Evolutionary conservation across 2,797 vertebrate genomes (phyloP).

Genomic region (Eurystomus glaucurus): DNA sequence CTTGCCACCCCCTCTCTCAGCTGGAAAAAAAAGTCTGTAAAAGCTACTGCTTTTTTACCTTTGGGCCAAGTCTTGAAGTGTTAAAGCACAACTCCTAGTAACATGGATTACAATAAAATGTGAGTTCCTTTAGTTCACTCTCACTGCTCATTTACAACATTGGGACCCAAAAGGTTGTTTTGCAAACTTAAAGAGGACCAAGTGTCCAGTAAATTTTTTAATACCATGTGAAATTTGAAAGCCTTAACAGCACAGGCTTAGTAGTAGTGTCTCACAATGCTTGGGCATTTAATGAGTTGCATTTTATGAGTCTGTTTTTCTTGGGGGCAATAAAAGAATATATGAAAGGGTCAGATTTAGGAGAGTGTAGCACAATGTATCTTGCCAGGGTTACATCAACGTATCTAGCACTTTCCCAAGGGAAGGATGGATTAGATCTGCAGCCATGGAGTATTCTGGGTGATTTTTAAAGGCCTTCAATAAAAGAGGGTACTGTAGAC

Average conservation of each 20-base stretch:
- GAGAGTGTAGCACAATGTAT: constrained; percentile 5
- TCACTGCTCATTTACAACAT: constrained; percentile 60
- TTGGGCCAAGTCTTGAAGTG: constrained; percentile 47
- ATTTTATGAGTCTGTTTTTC: constrained; percentile 75
- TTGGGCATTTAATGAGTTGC: constrained; percentile 65
- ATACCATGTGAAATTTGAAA: constrained; percentile 73
- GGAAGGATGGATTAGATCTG: constrained; percentile 41
- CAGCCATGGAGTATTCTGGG: constrained; percentile 1
- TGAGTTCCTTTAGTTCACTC: constrained; percentile 61
- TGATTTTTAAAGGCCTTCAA: constrained; percentile 42
- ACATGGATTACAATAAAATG: constrained; percentile 62
- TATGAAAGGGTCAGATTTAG: constrained; percentile 59
- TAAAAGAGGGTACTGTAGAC: constrained; percentile 6
- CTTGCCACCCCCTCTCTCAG: constrained; percentile 24
- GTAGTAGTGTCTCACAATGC: constrained; percentile 30
- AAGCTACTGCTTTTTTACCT: constrained; percentile 54
- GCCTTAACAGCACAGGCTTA: constrained; percentile 50
- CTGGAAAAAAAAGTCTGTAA: constrained; percentile 34
- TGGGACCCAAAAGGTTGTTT: constrained; percentile 62
- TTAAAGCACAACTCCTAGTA: constrained; percentile 62
- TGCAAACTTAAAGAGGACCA: constrained; percentile 63
- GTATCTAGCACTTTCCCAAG: constrained; percentile 59
- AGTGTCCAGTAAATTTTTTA: constrained; percentile 77
- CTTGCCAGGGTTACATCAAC: constrained; percentile 1
- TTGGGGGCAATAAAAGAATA: constrained; percentile 51